Evolutionary conservation across 2,113 vertebrate species (phyloP).

Genomic region (Australoheros scitulus): DNA sequence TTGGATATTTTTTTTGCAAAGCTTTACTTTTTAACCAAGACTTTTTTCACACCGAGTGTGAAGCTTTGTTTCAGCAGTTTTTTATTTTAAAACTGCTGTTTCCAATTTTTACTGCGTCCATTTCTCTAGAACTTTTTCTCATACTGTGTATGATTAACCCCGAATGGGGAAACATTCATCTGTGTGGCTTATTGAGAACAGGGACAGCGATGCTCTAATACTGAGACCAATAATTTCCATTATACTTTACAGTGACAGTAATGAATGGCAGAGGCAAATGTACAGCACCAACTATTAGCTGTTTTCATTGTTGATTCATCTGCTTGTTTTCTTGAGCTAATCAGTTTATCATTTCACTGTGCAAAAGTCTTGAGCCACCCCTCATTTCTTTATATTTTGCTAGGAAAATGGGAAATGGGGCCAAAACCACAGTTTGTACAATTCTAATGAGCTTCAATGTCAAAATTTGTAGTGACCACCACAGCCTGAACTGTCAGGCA

Average conservation of each 20-base stretch:
- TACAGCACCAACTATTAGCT: too few species aligned
- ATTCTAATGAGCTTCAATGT: not conserved
- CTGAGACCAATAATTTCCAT: not conserved
- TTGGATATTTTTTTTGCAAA: not conserved
- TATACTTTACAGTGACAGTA: not conserved
- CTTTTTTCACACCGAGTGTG: not conserved
- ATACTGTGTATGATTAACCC: not conserved
- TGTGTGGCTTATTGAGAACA: not conserved
- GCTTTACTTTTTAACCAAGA: not conserved
- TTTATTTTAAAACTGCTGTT: not conserved
- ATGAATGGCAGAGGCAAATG: not conserved
- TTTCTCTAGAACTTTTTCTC: not conserved
- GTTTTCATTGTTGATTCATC: not conserved
- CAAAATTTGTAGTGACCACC: not conserved
- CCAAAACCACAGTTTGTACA: not conserved
- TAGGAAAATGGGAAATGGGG: not conserved
- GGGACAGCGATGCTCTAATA: not conserved
- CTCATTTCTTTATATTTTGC: not conserved
- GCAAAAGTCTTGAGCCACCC: not conserved
- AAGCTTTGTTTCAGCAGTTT: not conserved
- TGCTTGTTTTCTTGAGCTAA: not conserved
- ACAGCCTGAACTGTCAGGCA: not conserved
- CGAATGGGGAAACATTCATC: not conserved
- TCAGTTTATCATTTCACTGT: not conserved
- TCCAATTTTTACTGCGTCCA: not conserved